These are phyloP conservation scores for Varanus salvator DNA, from an alignment of 2,113 vertebrate genomes.

Conservation along the genomic window DNA sequence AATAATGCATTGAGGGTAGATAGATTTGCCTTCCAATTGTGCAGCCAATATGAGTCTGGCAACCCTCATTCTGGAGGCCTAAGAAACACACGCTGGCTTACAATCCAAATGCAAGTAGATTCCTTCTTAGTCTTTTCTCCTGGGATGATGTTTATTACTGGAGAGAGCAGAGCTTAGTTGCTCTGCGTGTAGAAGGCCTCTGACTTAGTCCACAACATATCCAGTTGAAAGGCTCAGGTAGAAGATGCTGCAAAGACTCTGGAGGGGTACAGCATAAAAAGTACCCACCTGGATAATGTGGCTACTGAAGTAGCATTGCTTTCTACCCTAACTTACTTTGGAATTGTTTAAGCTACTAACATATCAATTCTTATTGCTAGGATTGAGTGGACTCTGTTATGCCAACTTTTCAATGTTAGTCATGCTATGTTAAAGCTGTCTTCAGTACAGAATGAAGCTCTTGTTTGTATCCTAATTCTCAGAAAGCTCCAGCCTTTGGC, in stretches of 20 bases:
- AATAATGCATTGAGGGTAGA: neutral
- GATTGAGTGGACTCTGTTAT: neutral
- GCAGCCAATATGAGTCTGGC: neutral
- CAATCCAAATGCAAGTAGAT: neutral
- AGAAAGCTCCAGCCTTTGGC: constrained; percentile 25
- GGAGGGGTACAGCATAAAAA: neutral
- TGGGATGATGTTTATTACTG: neutral
- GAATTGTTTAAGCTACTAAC: neutral
- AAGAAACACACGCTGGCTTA: neutral
- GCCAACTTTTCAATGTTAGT: neutral
- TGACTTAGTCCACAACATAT: neutral
- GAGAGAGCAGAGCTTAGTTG: neutral
- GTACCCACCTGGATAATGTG: neutral
- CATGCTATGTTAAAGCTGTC: neutral
- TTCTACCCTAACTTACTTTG: neutral
- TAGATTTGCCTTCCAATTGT: neutral
- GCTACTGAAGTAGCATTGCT: neutral
- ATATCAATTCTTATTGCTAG: neutral
- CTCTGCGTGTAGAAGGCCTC: neutral
- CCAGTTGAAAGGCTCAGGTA: neutral
- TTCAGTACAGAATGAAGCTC: constrained; percentile 29
- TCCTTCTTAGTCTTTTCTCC: neutral
- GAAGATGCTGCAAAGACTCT: neutral
- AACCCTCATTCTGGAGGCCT: neutral
- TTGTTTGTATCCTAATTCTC: constrained; percentile 39